Percentiles rank a stretch among this genome's conserved stretches.
Conservation (phyloP, 1,140 invertebrate species). For the Cherax quadricarinatus region DNA sequence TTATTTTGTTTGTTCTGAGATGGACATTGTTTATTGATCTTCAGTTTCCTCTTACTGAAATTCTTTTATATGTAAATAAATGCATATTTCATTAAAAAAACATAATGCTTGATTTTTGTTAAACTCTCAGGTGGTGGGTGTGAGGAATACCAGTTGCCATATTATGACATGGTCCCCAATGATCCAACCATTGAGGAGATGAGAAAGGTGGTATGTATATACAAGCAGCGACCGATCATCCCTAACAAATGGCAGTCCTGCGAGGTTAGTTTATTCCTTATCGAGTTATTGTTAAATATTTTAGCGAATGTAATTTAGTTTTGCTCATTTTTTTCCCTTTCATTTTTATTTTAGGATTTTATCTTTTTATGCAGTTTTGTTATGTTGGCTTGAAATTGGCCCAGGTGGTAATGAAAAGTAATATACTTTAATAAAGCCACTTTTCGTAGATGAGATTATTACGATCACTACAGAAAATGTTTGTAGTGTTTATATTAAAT, state of each 20-base stretch:
- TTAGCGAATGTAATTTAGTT: background rate
- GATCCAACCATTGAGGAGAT: conserved; percentile 97
- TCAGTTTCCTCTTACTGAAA: too few species aligned
- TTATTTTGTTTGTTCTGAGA: too few species aligned
- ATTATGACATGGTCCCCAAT: conserved; percentile 93
- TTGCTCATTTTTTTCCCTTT: background rate
- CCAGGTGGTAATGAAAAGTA: too few species aligned
- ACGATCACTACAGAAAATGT: too few species aligned
- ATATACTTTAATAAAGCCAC: too few species aligned
- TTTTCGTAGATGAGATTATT: too few species aligned
- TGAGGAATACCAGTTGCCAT: conserved; percentile 95
- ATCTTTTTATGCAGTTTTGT: background rate
- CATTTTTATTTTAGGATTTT: background rate
- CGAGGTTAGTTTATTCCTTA: conserved; percentile 77
- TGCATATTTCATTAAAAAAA: too few species aligned
- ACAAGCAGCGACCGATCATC: conserved; percentile 90
- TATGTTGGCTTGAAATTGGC: too few species aligned
- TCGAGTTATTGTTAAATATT: background rate
- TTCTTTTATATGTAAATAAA: too few species aligned
- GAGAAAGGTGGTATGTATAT: conserved; percentile 92
- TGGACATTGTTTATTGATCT: too few species aligned
- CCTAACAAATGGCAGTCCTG: conserved; percentile 92
- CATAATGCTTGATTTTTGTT: too few species aligned
- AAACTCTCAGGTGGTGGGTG: conserved; percentile 81
- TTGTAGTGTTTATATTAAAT: too few species aligned